phyloP scores from a whole-genome alignment of 2,797 vertebrate genomes.

The Hydrolagus colliei region DNA sequence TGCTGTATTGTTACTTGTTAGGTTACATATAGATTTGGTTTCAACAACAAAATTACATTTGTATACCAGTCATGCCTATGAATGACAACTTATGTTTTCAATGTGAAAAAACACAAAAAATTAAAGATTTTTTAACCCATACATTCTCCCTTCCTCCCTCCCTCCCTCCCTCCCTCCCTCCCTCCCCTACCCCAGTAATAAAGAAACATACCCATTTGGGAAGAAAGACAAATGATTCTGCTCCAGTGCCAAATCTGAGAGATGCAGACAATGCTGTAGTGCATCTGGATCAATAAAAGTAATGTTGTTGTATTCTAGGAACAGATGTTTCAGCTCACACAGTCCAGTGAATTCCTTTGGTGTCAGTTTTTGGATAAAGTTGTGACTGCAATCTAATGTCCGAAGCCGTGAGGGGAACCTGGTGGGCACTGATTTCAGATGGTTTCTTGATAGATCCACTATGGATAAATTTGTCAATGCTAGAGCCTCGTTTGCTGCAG shows the following conservation, averaged over 20 bases:
- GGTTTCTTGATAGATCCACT: constrained; percentile 62
- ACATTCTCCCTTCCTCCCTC: no score
- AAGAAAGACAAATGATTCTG: constrained; percentile 63
- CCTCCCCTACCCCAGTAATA: background rate
- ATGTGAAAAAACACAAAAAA: no score
- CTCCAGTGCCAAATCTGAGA: constrained; percentile 66
- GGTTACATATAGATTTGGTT: no score
- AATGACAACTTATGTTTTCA: no score
- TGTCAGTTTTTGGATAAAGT: constrained; percentile 58
- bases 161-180: no score
- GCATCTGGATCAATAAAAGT: constrained; percentile 58
- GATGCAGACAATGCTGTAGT: constrained; percentile 56
- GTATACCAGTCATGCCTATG: no score
- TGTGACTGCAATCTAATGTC: constrained; percentile 67
- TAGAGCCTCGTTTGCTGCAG: constrained; percentile 57
- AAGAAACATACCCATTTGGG: constrained; percentile 54
- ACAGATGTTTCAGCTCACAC: constrained; percentile 61
- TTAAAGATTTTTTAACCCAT: no score
- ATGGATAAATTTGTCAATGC: constrained; percentile 57
- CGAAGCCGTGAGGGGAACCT: constrained; percentile 56
- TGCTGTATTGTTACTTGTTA: no score
- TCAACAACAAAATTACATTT: no score
- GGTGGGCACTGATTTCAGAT: constrained; percentile 53
- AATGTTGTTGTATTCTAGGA: constrained; percentile 66
- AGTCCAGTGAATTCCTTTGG: constrained; percentile 56